A percentile compares a stretch with the other conserved stretches of the same genome.
Evolutionary conservation across 1,140 invertebrate genomes (phyloP).

Genomic region (Orussus abietinus): DNA sequence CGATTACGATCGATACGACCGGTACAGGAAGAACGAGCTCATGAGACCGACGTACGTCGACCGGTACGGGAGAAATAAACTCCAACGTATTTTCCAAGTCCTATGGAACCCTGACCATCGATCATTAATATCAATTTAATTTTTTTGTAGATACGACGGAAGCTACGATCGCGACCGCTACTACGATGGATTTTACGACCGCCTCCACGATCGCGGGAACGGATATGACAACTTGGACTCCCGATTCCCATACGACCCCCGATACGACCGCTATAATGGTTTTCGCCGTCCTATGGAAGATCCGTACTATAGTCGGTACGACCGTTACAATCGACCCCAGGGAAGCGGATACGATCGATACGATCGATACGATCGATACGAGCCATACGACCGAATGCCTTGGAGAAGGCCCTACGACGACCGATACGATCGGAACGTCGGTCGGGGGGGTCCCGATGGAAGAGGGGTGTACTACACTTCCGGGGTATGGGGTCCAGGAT

Average conservation of each 20-base stretch:
- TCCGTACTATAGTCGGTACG: slow-evolving; percentile 29
- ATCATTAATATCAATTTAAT: too few relatives aligned
- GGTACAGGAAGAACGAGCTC: slow-evolving; percentile 29
- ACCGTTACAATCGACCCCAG: slow-evolving; percentile 30
- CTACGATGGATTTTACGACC: slow-evolving; percentile 33
- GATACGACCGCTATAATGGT: slow-evolving; percentile 34
- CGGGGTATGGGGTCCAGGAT: slow-evolving; percentile 30
- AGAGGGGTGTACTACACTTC: slow-evolving; percentile 56
- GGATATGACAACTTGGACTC: slow-evolving; percentile 44
- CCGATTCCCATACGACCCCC: slow-evolving; percentile 31
- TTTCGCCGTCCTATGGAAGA: slow-evolving; percentile 25
- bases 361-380: slow-evolving; percentile 27
- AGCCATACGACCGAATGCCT: slow-evolving; percentile 31
- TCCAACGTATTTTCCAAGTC: too few relatives aligned
- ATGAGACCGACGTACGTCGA: slow-evolving; percentile 20
- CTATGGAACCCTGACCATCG: too few relatives aligned
- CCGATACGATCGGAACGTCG: slow-evolving; percentile 20
- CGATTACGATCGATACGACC: slow-evolving; percentile 38
- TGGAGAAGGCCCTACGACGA: slow-evolving; percentile 33
- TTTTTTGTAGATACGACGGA: slow-evolving; percentile 40
- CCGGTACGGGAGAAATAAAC: too few relatives aligned
- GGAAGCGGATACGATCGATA: slow-evolving; percentile 20
- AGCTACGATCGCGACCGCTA: slow-evolving; percentile 34
- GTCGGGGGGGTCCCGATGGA: slow-evolving; percentile 37
- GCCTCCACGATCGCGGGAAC: slow-evolving; percentile 40